phyloP scores from a whole-genome alignment of 2,113 vertebrate species.

The Chinchilla lanigera region DNA sequence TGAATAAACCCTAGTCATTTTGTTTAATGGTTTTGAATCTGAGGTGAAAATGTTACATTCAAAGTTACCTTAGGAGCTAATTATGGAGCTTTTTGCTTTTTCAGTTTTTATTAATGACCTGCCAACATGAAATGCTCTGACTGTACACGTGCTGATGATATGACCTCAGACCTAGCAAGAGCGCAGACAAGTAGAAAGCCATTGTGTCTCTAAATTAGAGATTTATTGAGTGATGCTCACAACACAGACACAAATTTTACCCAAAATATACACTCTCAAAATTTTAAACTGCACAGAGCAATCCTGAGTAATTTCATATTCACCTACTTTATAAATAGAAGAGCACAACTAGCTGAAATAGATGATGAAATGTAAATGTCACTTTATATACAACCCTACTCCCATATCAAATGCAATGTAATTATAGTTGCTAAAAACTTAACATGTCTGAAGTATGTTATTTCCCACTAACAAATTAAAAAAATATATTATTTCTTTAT shows the following conservation, averaged over 20 bases:
- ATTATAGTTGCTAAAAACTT: constrained; percentile 13
- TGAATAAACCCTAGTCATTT: constrained; percentile 86
- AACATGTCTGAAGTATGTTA: neutral
- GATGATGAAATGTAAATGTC: neutral
- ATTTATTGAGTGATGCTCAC: constrained; percentile 81
- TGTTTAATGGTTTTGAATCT: constrained; percentile 88
- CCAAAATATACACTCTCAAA: constrained; percentile 66
- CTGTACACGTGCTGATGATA: constrained; percentile 82
- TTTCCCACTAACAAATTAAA: neutral
- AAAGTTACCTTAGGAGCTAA: constrained; percentile 89
- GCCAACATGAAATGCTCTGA: constrained; percentile 84
- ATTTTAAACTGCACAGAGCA: constrained; percentile 64
- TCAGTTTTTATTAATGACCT: constrained; percentile 89
- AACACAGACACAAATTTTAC: constrained; percentile 75
- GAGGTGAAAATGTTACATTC: constrained; percentile 88
- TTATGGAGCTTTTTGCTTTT: constrained; percentile 88
- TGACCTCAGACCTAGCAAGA: constrained; percentile 85
- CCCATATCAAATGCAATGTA: neutral
- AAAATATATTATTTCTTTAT: constrained; percentile 1
- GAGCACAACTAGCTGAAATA: neutral
- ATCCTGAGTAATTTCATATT: constrained; percentile 19
- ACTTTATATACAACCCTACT: neutral
- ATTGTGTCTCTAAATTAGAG: constrained; percentile 81
- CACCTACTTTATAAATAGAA: constrained; percentile 20
- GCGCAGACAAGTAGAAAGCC: constrained; percentile 79